Base-by-base conservation (phyloP, 1,140 invertebrate genomes). In the Tetramorium alpestre region DNA sequence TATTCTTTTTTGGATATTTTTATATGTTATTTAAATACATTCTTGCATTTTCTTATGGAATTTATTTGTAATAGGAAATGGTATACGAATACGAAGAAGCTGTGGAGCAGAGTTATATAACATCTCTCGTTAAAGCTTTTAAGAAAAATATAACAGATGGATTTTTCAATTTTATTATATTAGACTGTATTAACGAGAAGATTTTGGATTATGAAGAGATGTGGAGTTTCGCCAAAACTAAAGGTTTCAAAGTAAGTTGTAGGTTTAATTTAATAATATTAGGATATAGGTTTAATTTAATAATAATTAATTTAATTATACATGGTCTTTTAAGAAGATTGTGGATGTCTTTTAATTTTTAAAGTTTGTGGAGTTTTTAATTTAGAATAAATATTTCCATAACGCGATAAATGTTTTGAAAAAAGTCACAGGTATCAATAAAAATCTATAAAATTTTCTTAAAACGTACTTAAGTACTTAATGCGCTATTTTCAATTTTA, bases 111-210 rank as follows among this genome's bases (percentile, higher is more conserved):
- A 96, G 96, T 38, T 99, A 99, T 92, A 94, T 97, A 86, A 96
- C 96, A 47, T 99, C 98, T 69, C 96, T 99, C 49, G 96, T 98
- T 47, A 99, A 99, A 95, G 97, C 98, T 22, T 99, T 99, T 92
- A 99, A 98, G 92, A 98, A 99, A 95, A 99, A 98, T 33, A 96
- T 99, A 8, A 97, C 97, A 54, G 98, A 99, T 95, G 98, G 98
- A 41, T 99, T 98, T 93, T 99, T 99, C 93, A 97, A 97, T 72
- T 99, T 99, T 94, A 97, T 99, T 84, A 98, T 99, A 93, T 96
- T 99, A 28, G 99, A 99, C 95, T 97, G 97, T 92, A 96, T 98
- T 5, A 98, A 98, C 94, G 97, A 98, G 87, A 97, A 97, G 92
- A 96, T 98, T 25, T 96, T 96, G 67, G 96, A 97, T 89, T 99